Base-by-base conservation (phyloP, 2,888 invertebrate species). In the Corbicula japonica region DNA sequence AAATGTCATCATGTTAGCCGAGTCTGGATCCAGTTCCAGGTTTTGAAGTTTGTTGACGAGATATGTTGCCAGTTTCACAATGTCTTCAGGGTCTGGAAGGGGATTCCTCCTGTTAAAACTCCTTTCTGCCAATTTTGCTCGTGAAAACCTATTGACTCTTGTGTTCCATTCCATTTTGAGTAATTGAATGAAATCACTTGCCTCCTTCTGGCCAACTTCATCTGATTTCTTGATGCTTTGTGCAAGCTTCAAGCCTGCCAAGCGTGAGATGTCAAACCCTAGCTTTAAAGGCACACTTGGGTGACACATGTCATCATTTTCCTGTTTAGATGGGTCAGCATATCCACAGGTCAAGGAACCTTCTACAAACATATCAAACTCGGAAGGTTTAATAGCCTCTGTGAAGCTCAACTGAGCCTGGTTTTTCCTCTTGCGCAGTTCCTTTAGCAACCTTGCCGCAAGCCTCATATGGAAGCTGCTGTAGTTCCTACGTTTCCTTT, bases 401-500 rank as follows among this genome's bases (percentile, higher is more conserved):
- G 12, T 12, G 26, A 61, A 32, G 26, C 35, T 61, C 61, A 61
- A 23, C 12, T 61, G 15, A 21, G 61, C 21, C 38, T 61, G 61
- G 10, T 61, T 23, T 23, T 61, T 61, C 58, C 34, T 21, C 61
- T 61, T 61, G 15, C 61, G 61, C 35, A 61, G 61, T 38, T 61
- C 61, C 26, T 61, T 12, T 21, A 35, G 61, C 28, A 56, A 32
- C 61, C 61, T 61, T 35, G 61, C 61, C 35, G 61, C 61, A 61
- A 61, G 61, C 61, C 61, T 61, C 61, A 32, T 61, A 61, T 61
- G 61, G 61, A 61, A 61, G 26, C 61, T 61, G 61, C 61, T 61
- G 41, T 61, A 61, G 38, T 61, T 21, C 61, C 26, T 61, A 8
- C 61, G 6, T 41, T 61, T 61, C 41, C 61, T 32, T 41, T 61